Conservation (phyloP, 2,113 vertebrate species). For the Eurystomus gularis region DNA sequence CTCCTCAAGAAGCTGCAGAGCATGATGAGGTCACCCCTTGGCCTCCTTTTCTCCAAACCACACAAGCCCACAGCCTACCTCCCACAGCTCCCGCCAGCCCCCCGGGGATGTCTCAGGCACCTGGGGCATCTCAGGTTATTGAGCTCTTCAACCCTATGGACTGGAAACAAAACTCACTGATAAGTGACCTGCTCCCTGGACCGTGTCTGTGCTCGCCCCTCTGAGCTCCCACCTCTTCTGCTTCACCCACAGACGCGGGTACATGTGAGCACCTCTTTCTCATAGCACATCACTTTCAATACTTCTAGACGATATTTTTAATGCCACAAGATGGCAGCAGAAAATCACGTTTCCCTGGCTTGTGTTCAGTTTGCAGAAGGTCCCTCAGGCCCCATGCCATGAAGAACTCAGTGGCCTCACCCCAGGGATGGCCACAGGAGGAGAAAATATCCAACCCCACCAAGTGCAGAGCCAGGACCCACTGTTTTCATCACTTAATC, state of each 20-base stretch:
- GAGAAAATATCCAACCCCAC: neutral
- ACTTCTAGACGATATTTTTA: rapidly evolving
- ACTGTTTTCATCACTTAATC: neutral
- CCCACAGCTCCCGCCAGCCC: neutral
- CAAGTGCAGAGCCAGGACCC: rapidly evolving
- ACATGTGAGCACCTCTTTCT: rapidly evolving
- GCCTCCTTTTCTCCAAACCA: neutral
- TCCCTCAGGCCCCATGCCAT: rapidly evolving
- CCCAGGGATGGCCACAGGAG: neutral
- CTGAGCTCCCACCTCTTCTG: neutral
- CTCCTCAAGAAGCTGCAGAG: too few species aligned
- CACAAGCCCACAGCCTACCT: neutral
- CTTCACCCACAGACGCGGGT: rapidly evolving
- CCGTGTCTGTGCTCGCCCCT: rapidly evolving
- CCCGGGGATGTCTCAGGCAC: neutral
- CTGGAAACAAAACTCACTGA: neutral
- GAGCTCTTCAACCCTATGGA: neutral
- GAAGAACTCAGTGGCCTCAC: neutral
- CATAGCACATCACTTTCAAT: rapidly evolving
- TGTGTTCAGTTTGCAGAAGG: rapidly evolving
- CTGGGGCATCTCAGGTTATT: neutral
- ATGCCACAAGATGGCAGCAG: constrained; percentile 46
- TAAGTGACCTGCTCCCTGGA: neutral
- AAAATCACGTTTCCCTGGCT: neutral
- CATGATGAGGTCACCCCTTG: neutral